A percentile compares a stretch with the other conserved stretches of the same genome.
Conservation (phyloP, 2,113 vertebrate genomes). For the Saguinus imperator region DNA sequence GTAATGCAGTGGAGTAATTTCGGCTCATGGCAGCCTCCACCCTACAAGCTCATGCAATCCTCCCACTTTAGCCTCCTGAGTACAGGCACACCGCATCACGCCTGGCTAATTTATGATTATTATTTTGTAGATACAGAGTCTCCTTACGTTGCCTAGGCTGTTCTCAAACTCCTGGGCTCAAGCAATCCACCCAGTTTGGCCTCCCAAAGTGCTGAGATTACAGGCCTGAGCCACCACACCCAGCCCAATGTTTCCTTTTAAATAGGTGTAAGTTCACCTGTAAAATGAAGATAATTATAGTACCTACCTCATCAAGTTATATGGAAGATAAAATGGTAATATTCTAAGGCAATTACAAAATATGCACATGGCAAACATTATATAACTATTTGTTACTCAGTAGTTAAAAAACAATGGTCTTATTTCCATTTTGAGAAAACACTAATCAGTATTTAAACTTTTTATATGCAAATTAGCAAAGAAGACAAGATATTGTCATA, state of each 20-base stretch:
- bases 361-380: background rate
- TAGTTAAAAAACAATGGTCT: slow-evolving; percentile 8
- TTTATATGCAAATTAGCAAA: slow-evolving; percentile 35
- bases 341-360: background rate
- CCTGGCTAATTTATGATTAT: too few relatives aligned
- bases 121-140: too few relatives aligned
- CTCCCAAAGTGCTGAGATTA: too few relatives aligned
- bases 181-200: too few relatives aligned
- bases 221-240: too few relatives aligned
- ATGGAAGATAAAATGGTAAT: background rate
- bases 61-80: too few relatives aligned
- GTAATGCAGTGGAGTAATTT: too few relatives aligned
- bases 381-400: slow-evolving; percentile 14
- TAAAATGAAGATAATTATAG: background rate
- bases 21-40: too few relatives aligned
- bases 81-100: too few relatives aligned
- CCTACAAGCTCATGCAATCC: too few relatives aligned
- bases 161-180: too few relatives aligned
- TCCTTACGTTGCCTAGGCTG: too few relatives aligned
- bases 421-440: slow-evolving; percentile 12
- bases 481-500: background rate
- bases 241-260: slow-evolving; percentile 26
- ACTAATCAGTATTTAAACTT: slow-evolving; percentile 34
- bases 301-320: background rate
- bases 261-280: background rate